Evolutionary conservation across 1,140 invertebrate genomes (phyloP), one percentile per base, ranked within the genome.

Genomic region (Drosophila subpulchrella): DNA sequence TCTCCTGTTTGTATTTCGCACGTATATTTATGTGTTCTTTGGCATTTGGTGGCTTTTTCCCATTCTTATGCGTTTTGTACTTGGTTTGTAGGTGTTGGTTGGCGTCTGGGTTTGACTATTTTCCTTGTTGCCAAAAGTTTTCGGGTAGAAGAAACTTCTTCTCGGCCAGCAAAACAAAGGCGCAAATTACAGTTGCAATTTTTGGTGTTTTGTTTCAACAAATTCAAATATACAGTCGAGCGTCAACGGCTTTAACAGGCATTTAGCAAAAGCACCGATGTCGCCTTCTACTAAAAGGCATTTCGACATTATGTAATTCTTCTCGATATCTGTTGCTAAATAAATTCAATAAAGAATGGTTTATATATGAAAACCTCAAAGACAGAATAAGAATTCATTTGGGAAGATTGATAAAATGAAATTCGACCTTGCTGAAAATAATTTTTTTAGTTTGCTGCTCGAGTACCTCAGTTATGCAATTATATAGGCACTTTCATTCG

Each of bases 161-260:
- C 55, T 62, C 66, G 61, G 83, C 62, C 82, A 63, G 70, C 78
- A 82, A 88, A 88, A 89, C 75, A 89, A 89, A 83, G 75, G 75
- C 84, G 68, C 79, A 88, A 88, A 89, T 88, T 88, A 71, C 84
- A 80, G 80, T 74, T 80, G 63, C 60, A 83, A 68, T 76, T 82
- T 81, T 66, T 66, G 63, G 75, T 62, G 65, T 65, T 84, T 76
- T 62, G 60, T 57, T 41, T 46, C 32, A 71, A 51, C 11, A 55
- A 32, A 41, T 32, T 24, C 53, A 54, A 24, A 55, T 55, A 60
- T 44, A 60, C 3, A 58, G 36, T 41, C 17, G 13, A 38, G 12
- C 12, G 7, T 42, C 12, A 32, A 7, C 27, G 20, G 34, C 13
- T 67, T 17, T 65, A 63, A 46, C 27, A 51, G 46, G 13, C 36